Conservation (phyloP, 2,888 invertebrate genomes). For the Caenorhabditis auriculariae region DNA sequence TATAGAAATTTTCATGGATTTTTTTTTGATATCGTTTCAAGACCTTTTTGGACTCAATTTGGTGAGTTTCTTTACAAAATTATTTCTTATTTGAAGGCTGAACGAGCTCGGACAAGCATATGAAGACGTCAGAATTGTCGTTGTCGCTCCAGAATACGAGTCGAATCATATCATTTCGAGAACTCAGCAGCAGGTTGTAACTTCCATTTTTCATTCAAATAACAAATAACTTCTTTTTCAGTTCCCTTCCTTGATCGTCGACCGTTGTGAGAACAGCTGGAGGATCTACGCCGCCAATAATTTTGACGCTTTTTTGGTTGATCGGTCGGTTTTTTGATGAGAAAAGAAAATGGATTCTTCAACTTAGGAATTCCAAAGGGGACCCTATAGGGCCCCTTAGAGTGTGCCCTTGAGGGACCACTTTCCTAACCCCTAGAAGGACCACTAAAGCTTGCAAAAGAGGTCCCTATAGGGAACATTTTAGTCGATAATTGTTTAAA, state of each 20-base stretch:
- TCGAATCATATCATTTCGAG: conserved; percentile 24
- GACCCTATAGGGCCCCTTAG: too few species aligned
- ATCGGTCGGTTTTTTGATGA: conserved; percentile 14
- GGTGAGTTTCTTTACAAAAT: too few species aligned
- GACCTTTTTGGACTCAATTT: too few species aligned
- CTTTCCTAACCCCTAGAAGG: too few species aligned
- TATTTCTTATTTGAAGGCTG: background rate
- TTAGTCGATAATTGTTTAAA: too few species aligned
- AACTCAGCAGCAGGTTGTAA: conserved; percentile 12
- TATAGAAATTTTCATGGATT: too few species aligned
- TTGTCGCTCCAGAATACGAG: conserved; percentile 28
- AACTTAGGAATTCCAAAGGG: too few species aligned
- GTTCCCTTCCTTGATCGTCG: conserved; percentile 30
- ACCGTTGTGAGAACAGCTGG: conserved; percentile 19
- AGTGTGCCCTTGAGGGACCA: too few species aligned
- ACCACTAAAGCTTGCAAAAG: too few species aligned
- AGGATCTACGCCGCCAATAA: conserved; percentile 8
- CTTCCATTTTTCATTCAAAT: background rate
- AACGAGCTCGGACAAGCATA: background rate
- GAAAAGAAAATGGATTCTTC: too few species aligned
- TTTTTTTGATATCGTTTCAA: too few species aligned
- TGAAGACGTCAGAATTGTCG: conserved; percentile 5
- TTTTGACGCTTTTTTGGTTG: conserved; percentile 25
- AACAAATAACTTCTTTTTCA: conserved; percentile 5
- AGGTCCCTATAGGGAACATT: too few species aligned